These are phyloP conservation scores for Octomys mimax DNA, from an alignment of 2,797 vertebrate species.

Conservation along the genomic window DNA sequence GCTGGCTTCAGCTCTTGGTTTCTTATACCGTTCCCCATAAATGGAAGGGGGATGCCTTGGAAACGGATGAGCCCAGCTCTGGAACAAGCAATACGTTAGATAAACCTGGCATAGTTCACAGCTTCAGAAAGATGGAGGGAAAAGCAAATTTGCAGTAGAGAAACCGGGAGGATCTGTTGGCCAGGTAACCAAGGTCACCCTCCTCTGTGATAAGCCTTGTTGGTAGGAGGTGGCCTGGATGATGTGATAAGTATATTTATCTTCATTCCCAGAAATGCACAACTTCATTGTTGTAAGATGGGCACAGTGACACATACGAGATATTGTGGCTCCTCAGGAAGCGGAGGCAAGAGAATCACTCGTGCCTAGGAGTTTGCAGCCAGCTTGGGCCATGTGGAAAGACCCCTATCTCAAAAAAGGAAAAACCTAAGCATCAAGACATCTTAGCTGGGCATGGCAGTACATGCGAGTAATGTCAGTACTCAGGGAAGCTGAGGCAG, in stretches of 20 bases:
- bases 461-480: background rate
- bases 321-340: background rate
- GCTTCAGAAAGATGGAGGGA: background rate
- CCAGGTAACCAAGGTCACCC: background rate
- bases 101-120: background rate
- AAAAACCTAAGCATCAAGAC: background rate
- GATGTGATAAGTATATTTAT: background rate
- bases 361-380: background rate
- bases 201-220: fast-evolving
- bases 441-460: background rate
- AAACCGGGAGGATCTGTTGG: background rate
- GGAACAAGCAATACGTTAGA: background rate
- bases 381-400: background rate
- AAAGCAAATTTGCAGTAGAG: background rate
- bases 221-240: no score
- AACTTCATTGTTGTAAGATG: background rate
- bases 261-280: background rate
- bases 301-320: background rate
- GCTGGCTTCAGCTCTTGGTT: background rate
- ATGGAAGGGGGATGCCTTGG: background rate
- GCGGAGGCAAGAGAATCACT: background rate
- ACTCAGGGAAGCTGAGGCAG: background rate
- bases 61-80: background rate
- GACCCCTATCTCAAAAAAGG: background rate
- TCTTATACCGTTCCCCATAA: background rate